Conservation (phyloP, 2,888 invertebrate genomes). For the Microctonus hyperodae region DNA sequence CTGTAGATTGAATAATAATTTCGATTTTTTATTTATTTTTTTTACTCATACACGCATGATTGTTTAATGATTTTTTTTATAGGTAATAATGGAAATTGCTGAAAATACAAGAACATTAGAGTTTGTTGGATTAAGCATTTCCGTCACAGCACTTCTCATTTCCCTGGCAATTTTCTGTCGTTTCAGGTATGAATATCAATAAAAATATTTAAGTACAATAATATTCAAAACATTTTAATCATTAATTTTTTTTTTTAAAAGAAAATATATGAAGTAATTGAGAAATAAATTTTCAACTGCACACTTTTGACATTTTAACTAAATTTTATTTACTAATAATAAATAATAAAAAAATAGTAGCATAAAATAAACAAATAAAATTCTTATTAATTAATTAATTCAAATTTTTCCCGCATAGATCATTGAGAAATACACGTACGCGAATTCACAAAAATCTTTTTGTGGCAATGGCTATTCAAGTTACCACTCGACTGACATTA, state of each 20-base stretch:
- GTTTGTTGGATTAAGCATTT: conserved; percentile 81
- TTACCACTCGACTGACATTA: conserved; percentile 74
- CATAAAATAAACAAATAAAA: conserved; percentile 11
- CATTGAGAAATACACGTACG: conserved; percentile 81
- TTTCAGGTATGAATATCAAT: conserved; percentile 72
- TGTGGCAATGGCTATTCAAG: conserved; percentile 81
- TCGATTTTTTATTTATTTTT: neutral
- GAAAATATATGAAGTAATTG: no score
- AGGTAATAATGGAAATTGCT: conserved; percentile 75
- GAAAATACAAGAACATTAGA: conserved; percentile 79
- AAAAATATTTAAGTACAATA: no score
- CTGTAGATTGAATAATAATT: neutral
- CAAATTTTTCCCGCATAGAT: conserved; percentile 67
- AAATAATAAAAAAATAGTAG: neutral
- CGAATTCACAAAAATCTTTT: conserved; percentile 87
- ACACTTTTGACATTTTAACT: no score
- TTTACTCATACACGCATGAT: neutral
- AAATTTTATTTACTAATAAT: no score
- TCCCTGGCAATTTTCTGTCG: conserved; percentile 83
- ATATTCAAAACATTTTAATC: no score
- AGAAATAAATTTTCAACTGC: no score
- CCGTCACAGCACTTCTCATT: conserved; percentile 76
- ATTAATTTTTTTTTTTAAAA: no score
- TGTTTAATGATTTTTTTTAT: conserved; percentile 46
- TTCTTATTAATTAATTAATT: neutral